These are phyloP conservation scores for Uromys caudimaculatus DNA, from an alignment of 2,797 vertebrate species.

Conservation along the genomic window DNA sequence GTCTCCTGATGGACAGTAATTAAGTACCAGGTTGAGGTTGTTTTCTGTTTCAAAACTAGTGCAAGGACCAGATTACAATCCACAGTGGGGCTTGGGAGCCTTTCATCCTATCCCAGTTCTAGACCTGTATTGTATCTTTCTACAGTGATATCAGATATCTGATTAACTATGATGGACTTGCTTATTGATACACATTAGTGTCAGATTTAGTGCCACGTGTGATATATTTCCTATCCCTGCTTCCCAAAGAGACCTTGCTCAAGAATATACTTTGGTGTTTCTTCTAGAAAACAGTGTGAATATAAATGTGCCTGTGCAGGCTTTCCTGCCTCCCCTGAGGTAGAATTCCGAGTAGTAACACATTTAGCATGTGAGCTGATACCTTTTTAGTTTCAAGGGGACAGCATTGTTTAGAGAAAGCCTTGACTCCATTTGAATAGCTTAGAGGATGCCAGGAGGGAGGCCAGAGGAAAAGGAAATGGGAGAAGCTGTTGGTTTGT, in stretches of 20 bases:
- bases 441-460: conserved; percentile 89
- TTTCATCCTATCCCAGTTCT: conserved; percentile 41
- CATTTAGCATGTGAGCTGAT: conserved; percentile 90
- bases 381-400: conserved; percentile 86
- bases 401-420: conserved; percentile 90
- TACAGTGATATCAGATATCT: conserved; percentile 45
- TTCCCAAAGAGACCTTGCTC: conserved; percentile 73
- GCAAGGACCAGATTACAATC: conserved; percentile 20
- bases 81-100: conserved; percentile 15
- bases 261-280: conserved; percentile 81
- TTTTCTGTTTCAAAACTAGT: conserved; percentile 49
- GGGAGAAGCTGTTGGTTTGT: conserved; percentile 88
- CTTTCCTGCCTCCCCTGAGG: conserved; percentile 83
- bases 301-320: conserved; percentile 80
- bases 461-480: conserved; percentile 89
- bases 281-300: conserved; percentile 84
- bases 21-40: background rate
- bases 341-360: conserved; percentile 88
- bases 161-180: conserved; percentile 48
- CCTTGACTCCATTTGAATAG: conserved; percentile 88
- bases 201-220: conserved; percentile 65
- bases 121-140: conserved; percentile 73
- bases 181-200: conserved; percentile 63
- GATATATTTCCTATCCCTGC: conserved; percentile 70
- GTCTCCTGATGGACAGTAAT: conserved; percentile 27